Percentiles rank a stretch among this genome's conserved stretches.
phyloP scores from a whole-genome alignment of 1,140 invertebrate genomes.

The Platyscapa corneri region DNA sequence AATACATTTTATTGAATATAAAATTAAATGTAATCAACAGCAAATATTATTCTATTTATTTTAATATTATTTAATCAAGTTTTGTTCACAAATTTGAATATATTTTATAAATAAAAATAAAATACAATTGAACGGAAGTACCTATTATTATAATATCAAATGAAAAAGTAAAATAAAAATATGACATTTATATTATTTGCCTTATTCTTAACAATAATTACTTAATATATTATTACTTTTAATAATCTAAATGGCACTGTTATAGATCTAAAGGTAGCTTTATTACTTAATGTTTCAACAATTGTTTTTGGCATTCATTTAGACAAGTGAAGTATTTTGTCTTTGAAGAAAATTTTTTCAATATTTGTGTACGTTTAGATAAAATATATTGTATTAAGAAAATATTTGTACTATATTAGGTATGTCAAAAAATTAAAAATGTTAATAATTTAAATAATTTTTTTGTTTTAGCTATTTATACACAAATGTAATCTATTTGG shows the following conservation, averaged over 20 bases:
- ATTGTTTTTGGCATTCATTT: conserved; percentile 20
- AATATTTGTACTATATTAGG: background rate
- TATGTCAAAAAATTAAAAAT: conserved; percentile 9
- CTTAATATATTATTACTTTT: conserved; percentile 2
- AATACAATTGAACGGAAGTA: background rate
- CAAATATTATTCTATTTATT: conserved; percentile 5
- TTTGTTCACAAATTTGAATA: conserved; percentile 21
- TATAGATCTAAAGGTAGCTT: background rate
- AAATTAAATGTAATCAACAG: background rate
- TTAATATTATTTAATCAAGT: conserved; percentile 4
- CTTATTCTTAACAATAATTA: background rate
- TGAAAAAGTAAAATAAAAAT: background rate
- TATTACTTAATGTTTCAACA: background rate
- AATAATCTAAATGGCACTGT: conserved; percentile 25
- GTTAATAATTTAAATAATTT: background rate
- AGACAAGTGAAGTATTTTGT: background rate
- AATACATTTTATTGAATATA: conserved; percentile 13
- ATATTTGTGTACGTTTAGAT: background rate
- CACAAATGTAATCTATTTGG: background rate
- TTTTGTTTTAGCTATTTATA: conserved; percentile 17
- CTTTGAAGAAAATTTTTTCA: background rate
- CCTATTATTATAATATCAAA: background rate
- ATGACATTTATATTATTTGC: background rate
- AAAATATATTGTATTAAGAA: background rate
- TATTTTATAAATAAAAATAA: background rate